A percentile compares a stretch with the other conserved stretches of the same genome.
phyloP scores from a whole-genome alignment of 30 jellyfish, hydroid and myxozoan species.

The Nemopilema nomurai region DNA sequence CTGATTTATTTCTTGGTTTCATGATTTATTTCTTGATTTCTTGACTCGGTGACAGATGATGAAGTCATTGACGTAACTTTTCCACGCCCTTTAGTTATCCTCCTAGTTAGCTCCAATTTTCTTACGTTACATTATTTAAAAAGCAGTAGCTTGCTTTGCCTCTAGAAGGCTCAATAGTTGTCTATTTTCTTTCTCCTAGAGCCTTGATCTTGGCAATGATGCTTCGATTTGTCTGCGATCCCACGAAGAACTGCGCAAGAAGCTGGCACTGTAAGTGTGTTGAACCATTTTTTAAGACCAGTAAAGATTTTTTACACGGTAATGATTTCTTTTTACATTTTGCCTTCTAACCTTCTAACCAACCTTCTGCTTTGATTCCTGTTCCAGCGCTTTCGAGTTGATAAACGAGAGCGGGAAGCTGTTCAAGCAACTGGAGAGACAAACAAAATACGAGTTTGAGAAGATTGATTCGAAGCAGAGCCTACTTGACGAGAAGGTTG shows the following conservation, averaged over 20 bases:
- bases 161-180: too few species aligned
- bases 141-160: too few species aligned
- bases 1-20: too few species aligned
- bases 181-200: not conserved
- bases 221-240: conserved; percentile 51
- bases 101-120: too few species aligned
- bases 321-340: not conserved
- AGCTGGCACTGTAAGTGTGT: conserved; percentile 54
- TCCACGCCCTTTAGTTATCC: too few species aligned
- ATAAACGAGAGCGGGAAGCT: conserved; percentile 61
- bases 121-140: too few species aligned
- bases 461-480: conserved; percentile 26
- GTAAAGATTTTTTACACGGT: not conserved
- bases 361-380: not conserved
- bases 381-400: conserved; percentile 48
- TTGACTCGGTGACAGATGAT: too few species aligned
- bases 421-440: conserved; percentile 52
- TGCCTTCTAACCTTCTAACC: not conserved
- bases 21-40: too few species aligned
- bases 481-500: conserved; percentile 22
- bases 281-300: too few species aligned
- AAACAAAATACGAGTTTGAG: conserved; percentile 38
- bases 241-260: conserved; percentile 60
- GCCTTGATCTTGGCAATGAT: conserved; percentile 15
- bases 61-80: too few species aligned